Base-by-base conservation (phyloP, 2,113 vertebrate genomes). In the Osmerus eperlanus region DNA sequence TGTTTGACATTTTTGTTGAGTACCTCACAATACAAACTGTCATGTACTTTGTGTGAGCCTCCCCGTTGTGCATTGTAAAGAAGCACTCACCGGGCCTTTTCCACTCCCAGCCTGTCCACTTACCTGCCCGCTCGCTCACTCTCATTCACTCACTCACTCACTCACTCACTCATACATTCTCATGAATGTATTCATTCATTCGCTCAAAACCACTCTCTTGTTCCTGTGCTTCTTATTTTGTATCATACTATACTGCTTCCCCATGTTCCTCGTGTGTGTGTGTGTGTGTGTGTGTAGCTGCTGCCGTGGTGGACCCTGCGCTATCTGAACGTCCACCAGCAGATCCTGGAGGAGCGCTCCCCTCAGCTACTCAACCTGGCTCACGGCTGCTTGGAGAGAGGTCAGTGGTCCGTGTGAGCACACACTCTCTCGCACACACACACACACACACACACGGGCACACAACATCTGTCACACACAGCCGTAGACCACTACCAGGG, bases 271-370 rank as follows among this genome's bases (percentile, higher is more conserved):
- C 8, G 8, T 18, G 8, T 16, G 9, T 59, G 47, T 16, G 14
- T 2, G 1, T 28, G 0, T 1, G 1, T 25, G 0, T 55, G 36
- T 67, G 8, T 15, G 13, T 28, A 99, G 97, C 90, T 94, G 0
- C 86, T 98, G 70, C 87, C 95, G 1, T 99, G 96, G 94, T 99
- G 97, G 97, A 95, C 93, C 0, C 80, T 99, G 63, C 92, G 96
- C 67, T 99, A 90, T 77, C 78, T 93, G 70, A 91, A 81, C 74
- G 86, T 97, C 76, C 97, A 99, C 78, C 97, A 99, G 86, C 95
- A 98, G 36, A 73, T 98, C 76, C 84, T 99, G 67, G 97, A 96
- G 80, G 96, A 95, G 47, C 92, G 93, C 68, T 99, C 97, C 5
- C 90, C 86, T 15, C 90, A 94, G 80, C 94, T 99, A 0, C 91